These are phyloP conservation scores for Reticulitermes lucifugus DNA, from an alignment of 2,888 invertebrate genomes.

Conservation along the genomic window DNA sequence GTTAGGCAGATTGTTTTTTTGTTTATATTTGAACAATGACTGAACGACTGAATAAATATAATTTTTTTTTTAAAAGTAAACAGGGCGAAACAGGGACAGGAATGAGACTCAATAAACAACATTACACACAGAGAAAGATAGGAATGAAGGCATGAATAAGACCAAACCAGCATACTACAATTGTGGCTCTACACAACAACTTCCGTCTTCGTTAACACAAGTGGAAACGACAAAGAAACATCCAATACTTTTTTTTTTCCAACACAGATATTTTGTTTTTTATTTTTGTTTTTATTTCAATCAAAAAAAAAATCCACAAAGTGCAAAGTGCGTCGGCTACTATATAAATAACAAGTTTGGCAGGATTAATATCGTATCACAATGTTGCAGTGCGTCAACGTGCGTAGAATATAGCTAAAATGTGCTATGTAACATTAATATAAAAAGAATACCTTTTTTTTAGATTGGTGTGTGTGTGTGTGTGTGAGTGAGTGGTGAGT, in stretches of 20 bases:
- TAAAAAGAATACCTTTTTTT: constrained; percentile 48
- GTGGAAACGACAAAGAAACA: constrained; percentile 48
- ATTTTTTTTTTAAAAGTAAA: background rate
- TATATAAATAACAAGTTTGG: constrained; percentile 52
- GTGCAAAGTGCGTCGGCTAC: constrained; percentile 51
- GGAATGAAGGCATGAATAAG: constrained; percentile 1
- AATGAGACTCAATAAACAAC: background rate
- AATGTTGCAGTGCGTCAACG: constrained; percentile 52
- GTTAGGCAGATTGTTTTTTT: constrained; percentile 49
- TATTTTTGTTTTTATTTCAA: constrained; percentile 45
- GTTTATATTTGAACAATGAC: constrained; percentile 26
- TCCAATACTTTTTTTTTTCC: constrained; percentile 37
- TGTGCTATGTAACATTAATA: constrained; percentile 51
- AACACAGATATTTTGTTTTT: constrained; percentile 45
- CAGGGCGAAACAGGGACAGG: constrained; percentile 9
- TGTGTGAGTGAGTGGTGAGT: constrained; percentile 31
- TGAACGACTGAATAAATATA: background rate
- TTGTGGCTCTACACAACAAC: constrained; percentile 20
- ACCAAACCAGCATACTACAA: constrained; percentile 46
- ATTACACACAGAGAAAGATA: constrained; percentile 13
- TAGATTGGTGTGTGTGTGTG: constrained; percentile 48
- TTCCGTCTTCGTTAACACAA: constrained; percentile 26
- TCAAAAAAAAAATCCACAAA: constrained; percentile 49
- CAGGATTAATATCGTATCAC: constrained; percentile 53
- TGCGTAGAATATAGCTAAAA: constrained; percentile 53